Percentiles rank a stretch among this genome's conserved stretches.
These are phyloP conservation scores for Zaprionus kolodkinae DNA, from an alignment of 1,140 invertebrate species.

Conservation along the genomic window DNA sequence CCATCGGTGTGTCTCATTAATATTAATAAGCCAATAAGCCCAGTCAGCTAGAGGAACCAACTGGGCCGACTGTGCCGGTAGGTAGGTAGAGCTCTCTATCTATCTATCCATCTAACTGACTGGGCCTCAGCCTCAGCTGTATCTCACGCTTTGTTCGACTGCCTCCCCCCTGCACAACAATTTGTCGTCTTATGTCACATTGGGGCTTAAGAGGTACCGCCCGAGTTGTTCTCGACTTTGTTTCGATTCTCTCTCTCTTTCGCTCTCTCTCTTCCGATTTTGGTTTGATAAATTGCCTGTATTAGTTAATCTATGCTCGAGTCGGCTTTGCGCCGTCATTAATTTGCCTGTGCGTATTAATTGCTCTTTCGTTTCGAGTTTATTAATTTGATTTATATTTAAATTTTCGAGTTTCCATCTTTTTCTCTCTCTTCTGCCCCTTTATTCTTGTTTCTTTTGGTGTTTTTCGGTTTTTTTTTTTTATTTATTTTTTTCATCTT, in stretches of 20 bases:
- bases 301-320: slow-evolving; percentile 64
- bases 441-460: slow-evolving; percentile 13
- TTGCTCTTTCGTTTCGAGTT: slow-evolving; percentile 51
- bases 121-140: slow-evolving; percentile 9
- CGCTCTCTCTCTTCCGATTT: slow-evolving; percentile 9
- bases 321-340: slow-evolving; percentile 59
- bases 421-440: slow-evolving; percentile 24
- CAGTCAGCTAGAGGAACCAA: slow-evolving; percentile 3
- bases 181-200: slow-evolving; percentile 39
- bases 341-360: slow-evolving; percentile 76
- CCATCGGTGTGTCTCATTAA: slow-evolving; percentile 69
- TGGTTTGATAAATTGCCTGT: slow-evolving; percentile 64
- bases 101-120: background rate
- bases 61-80: slow-evolving; percentile 29
- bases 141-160: slow-evolving; percentile 15
- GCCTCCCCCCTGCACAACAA: slow-evolving; percentile 1
- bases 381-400: slow-evolving; percentile 60
- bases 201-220: slow-evolving; percentile 16
- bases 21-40: slow-evolving; percentile 70
- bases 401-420: slow-evolving; percentile 62
- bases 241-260: background rate
- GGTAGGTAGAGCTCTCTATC: slow-evolving; percentile 11
- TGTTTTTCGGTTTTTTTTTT: too few relatives aligned
- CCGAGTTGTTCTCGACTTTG: background rate
- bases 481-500: background rate